These are phyloP conservation scores for Tachycineta bicolor DNA, from an alignment of 2,113 vertebrate species.

Conservation along the genomic window DNA sequence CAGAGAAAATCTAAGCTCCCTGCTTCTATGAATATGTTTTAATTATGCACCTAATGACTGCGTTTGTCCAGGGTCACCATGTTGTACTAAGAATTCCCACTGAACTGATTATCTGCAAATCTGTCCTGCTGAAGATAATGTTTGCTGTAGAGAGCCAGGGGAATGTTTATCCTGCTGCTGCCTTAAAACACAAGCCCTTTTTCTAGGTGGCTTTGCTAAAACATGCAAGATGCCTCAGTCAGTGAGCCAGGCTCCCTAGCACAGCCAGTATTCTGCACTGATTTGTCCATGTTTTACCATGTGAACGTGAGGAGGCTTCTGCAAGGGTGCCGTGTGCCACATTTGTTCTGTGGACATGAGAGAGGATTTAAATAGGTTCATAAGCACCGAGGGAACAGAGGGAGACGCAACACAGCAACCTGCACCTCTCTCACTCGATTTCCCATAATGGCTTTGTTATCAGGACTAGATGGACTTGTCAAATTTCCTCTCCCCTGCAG, in stretches of 20 bases:
- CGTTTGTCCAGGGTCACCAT: background rate
- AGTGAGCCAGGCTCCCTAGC: background rate
- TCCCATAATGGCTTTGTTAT: background rate
- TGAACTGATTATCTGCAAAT: background rate
- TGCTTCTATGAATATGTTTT: background rate
- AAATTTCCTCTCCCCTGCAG: background rate
- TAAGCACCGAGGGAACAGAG: background rate
- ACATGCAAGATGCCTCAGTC: background rate
- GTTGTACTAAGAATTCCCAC: background rate
- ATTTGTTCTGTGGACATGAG: background rate
- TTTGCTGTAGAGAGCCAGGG: background rate
- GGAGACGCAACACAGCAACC: background rate
- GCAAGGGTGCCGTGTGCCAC: background rate
- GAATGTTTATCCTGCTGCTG: background rate
- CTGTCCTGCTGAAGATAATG: background rate
- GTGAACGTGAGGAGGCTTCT: background rate
- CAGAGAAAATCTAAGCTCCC: background rate
- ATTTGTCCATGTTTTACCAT: background rate
- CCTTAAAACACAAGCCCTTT: background rate
- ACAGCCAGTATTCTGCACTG: background rate
- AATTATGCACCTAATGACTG: background rate
- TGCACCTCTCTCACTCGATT: background rate
- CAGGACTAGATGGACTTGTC: slow-evolving; percentile 2
- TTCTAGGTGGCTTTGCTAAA: background rate
- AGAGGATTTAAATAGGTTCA: background rate